phyloP scores from a whole-genome alignment of 2,888 invertebrate genomes.

The Euplagia quadripunctaria region DNA sequence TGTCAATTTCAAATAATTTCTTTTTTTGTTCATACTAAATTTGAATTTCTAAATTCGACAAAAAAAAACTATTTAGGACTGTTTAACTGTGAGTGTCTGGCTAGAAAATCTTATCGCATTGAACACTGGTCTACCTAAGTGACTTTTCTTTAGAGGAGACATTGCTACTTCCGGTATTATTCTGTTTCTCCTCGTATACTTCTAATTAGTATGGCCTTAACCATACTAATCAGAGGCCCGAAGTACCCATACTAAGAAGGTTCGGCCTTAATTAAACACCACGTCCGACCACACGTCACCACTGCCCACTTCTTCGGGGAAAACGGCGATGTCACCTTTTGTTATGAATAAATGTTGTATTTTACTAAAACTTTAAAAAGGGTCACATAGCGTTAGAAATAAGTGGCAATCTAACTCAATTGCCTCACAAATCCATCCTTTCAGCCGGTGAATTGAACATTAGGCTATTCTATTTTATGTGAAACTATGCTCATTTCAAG shows the following conservation, averaged over 20 bases:
- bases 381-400: slow-evolving; percentile 44
- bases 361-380: slow-evolving; percentile 10
- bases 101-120: too few relatives aligned
- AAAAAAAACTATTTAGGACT: not conserved
- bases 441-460: slow-evolving; percentile 51
- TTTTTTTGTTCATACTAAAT: not conserved
- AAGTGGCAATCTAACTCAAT: slow-evolving; percentile 57
- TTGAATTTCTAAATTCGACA: too few relatives aligned
- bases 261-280: too few relatives aligned
- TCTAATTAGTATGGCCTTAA: not conserved
- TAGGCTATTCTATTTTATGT: slow-evolving; percentile 50
- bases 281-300: not conserved
- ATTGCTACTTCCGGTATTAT: not conserved
- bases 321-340: not conserved
- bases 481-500: slow-evolving; percentile 42
- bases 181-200: not conserved
- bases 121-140: too few relatives aligned
- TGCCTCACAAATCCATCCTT: slow-evolving; percentile 57
- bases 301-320: not conserved
- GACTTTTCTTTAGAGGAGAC: too few relatives aligned
- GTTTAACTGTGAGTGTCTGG: too few relatives aligned
- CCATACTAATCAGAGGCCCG: not conserved
- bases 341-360: too few relatives aligned
- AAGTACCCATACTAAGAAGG: too few relatives aligned
- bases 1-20: not conserved